Evolutionary conservation across 2,113 vertebrate genomes (phyloP), one percentile per base, ranked within the genome.

Genomic region (Pedetes capensis): DNA sequence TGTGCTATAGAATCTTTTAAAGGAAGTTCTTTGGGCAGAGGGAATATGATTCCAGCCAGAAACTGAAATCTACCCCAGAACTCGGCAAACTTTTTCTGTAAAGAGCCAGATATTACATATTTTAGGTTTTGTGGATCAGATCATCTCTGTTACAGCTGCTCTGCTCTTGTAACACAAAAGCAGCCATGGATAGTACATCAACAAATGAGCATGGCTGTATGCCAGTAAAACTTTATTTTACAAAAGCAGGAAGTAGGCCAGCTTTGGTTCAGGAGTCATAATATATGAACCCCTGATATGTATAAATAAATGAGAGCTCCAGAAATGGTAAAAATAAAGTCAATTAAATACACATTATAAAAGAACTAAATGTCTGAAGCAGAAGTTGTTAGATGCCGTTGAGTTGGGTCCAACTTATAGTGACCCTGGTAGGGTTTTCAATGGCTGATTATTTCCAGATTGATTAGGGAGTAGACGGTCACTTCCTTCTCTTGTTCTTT

Each of bases 211-310:
- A 6, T 94, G 68, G 37, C 75, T 89, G 1, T 87, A 13, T 82
- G 82, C 53, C 74, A 82, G 25, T 76, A 85, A 92, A 85, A 92
- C 74, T 93, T 82, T 82, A 66, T 86, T n/a, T 76, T 92, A 92
- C 14, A 92, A 76, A 95, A 92, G 68, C 18, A 89, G 49, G 63
- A 91, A 95, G 81, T 23, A 78, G 16, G n/a, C 20, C 12, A 83
- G 9, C 32, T 93, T 61, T 79, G 69, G 4, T 72, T n/a, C 2
- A 3, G 51, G 57, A 44, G 57, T 83, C 57, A 64, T 23, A 51
- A 23, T 85, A 9, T 81, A 39, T 72, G 79, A 95, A 32, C 13
- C 29, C 57, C 49, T 89, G 44, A 51, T 72, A n/a, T 27, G 27
- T 51, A 63, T 71, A 74, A 68, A 61, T 49, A 91, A 87, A 85